Percentiles rank a stretch among this genome's conserved stretches.
These are phyloP conservation scores for Gastrophryne carolinensis DNA, from an alignment of 2,797 vertebrate species.

Conservation along the genomic window DNA sequence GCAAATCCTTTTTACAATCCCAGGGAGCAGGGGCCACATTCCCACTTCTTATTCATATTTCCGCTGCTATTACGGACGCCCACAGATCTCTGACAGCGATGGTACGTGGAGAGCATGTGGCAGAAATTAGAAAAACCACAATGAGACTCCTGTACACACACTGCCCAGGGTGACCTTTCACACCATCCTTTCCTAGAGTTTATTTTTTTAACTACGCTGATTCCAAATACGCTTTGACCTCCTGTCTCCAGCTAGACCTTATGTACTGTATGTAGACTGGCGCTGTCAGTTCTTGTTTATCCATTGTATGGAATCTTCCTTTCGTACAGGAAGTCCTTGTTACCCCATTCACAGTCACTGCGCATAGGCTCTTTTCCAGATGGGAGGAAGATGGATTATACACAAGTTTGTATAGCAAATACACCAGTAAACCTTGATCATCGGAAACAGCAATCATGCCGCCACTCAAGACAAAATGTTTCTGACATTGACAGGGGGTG, in stretches of 20 bases:
- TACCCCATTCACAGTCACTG: background rate
- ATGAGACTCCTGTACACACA: slow-evolving; percentile 37
- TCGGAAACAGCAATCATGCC: background rate
- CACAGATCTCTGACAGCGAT: slow-evolving; percentile 32
- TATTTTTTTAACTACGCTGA: slow-evolving; percentile 29
- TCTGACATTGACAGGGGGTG: no score
- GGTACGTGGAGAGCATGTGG: slow-evolving; percentile 45
- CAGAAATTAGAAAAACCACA: slow-evolving; percentile 49
- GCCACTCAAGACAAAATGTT: no score
- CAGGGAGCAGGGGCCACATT: slow-evolving; percentile 43
- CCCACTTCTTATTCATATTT: slow-evolving; percentile 50
- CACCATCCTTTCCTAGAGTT: slow-evolving; percentile 38
- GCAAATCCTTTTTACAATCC: slow-evolving; percentile 46
- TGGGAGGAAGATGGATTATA: background rate
- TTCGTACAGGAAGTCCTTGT: slow-evolving; percentile 10
- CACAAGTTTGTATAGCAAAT: background rate
- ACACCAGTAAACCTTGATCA: background rate
- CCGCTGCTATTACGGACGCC: slow-evolving; percentile 30
- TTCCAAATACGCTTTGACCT: slow-evolving; percentile 32
- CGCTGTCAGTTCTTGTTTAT: slow-evolving; percentile 33
- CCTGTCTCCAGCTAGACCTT: slow-evolving; percentile 1
- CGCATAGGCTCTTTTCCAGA: background rate
- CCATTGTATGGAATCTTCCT: slow-evolving; percentile 12
- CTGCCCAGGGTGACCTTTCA: slow-evolving; percentile 39
- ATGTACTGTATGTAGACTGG: slow-evolving; percentile 16